These are phyloP conservation scores for Drosophila kepulauana DNA, from an alignment of 1,140 invertebrate genomes.

Conservation along the genomic window DNA sequence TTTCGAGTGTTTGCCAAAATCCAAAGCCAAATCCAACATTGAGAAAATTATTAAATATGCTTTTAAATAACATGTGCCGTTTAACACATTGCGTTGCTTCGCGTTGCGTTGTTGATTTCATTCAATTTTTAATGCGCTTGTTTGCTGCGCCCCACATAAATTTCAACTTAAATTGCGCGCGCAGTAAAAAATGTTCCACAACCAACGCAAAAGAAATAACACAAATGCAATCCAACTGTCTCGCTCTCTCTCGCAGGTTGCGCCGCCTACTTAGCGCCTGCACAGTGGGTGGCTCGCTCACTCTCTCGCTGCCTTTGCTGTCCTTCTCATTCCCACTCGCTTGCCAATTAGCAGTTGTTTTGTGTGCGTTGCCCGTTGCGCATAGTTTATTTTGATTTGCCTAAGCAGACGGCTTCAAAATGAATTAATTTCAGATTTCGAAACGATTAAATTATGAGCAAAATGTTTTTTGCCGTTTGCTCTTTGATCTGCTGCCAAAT, in stretches of 20 bases:
- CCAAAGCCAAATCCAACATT: slow-evolving; percentile 25
- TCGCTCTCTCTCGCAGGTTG: slow-evolving; percentile 6
- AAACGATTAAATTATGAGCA: slow-evolving; percentile 82
- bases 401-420: slow-evolving; percentile 68
- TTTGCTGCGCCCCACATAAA: slow-evolving; percentile 64
- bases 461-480: slow-evolving; percentile 58
- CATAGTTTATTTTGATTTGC: slow-evolving; percentile 76
- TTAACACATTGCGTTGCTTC: slow-evolving; percentile 73
- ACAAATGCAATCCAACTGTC: neutral
- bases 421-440: slow-evolving; percentile 73
- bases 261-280: slow-evolving; percentile 74
- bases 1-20: neutral
- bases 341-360: slow-evolving; percentile 71
- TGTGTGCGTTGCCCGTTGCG: slow-evolving; percentile 40
- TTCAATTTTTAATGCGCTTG: slow-evolving; percentile 62
- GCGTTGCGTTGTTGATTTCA: slow-evolving; percentile 39
- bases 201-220: slow-evolving; percentile 1
- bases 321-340: slow-evolving; percentile 7
- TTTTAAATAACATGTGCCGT: slow-evolving; percentile 81
- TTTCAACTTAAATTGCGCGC: slow-evolving; percentile 83
- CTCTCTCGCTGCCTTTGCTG: slow-evolving; percentile 16
- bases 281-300: slow-evolving; percentile 57
- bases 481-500: slow-evolving; percentile 81
- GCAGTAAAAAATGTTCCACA: slow-evolving; percentile 57
- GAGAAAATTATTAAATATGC: slow-evolving; percentile 73